Percentiles rank a stretch among this genome's conserved stretches.
These are phyloP conservation scores for Pyrgilauda ruficollis DNA, from an alignment of 2,113 vertebrate genomes.

Conservation along the genomic window DNA sequence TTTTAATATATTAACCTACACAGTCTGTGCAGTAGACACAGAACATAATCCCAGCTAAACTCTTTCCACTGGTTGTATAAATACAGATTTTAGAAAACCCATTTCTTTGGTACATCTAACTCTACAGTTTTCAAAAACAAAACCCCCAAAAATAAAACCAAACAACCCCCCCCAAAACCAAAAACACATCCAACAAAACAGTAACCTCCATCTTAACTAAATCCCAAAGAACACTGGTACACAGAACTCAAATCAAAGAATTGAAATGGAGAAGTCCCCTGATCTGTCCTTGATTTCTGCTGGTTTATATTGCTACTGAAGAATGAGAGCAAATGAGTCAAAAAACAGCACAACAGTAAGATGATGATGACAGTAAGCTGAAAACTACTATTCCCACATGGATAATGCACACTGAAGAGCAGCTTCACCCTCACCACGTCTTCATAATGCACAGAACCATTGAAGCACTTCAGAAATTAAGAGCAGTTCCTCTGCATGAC, in stretches of 20 bases:
- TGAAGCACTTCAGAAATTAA: not conserved
- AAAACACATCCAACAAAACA: not conserved
- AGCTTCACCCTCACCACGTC: not conserved
- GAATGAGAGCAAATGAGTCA: not conserved
- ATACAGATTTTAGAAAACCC: not conserved
- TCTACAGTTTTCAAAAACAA: not conserved
- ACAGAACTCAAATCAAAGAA: not conserved
- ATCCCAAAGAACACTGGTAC: not conserved
- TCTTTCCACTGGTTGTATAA: not conserved
- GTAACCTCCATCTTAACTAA: not conserved
- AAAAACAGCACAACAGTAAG: not conserved
- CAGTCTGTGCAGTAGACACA: not conserved
- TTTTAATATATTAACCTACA: not conserved
- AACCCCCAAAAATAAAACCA: not conserved
- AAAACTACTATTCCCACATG: not conserved
- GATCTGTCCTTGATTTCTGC: not conserved
- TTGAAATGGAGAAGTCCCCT: not conserved
- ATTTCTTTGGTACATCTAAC: not conserved
- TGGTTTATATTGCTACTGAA: not conserved
- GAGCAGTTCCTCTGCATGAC: not conserved
- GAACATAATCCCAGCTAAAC: not conserved
- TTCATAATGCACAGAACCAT: not conserved
- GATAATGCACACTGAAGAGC: not conserved
- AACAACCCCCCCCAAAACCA: accelerated
- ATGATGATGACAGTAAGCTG: not conserved